Evolutionary conservation across 30 jellyfish, hydroid and myxozoan genomes (phyloP), one percentile per base, ranked within the genome.

Genomic region (Aurelia sp.): DNA sequence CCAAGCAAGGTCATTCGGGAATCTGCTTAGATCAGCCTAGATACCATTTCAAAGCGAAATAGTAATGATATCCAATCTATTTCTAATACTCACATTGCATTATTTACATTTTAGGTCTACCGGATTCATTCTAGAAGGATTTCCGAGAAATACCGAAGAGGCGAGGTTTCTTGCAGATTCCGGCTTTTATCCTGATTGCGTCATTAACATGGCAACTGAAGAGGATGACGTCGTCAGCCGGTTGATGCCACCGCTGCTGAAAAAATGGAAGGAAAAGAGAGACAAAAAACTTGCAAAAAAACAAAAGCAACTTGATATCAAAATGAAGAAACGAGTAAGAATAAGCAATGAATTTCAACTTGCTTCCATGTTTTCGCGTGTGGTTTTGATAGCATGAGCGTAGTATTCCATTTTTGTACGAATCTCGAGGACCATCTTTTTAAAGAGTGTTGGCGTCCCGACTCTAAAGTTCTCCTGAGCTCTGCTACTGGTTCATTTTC

Each of bases 131-230:
- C 85, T 94, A 71, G 99, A 94, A 81, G 97, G 99, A 20, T 94
- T 94, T 64, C 99, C 99, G n/a, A 71, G 99, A 20, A 88, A 90
- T 4, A 47, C 97, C 2, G 99, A 94, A 71, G 99, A 94, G 72
- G 97, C 84, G 35, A 78, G 89, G 27, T 89, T 51, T 65, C 89
- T 94, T 12, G 84, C 95, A 8, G 97, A 73, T 63, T 60, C 95
- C 62, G 99, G 99, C 11, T 77, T 89, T 0, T 94, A 73, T 53
- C 97, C 97, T 13, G 99, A 94, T 86, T 96, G 97, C 62, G 90
- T 74, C 48, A 59, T 94, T 27, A 73, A 78, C 47, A 86, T 94
- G 31, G 89, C 82, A 30, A 89, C 88, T 33, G 96, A 89, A 69
- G 97, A 89, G 35, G 51, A 60, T 37, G 97, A 94, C 86, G 78